Base-by-base conservation (phyloP, 1,140 invertebrate genomes). In the Diabrotica undecimpunctata region DNA sequence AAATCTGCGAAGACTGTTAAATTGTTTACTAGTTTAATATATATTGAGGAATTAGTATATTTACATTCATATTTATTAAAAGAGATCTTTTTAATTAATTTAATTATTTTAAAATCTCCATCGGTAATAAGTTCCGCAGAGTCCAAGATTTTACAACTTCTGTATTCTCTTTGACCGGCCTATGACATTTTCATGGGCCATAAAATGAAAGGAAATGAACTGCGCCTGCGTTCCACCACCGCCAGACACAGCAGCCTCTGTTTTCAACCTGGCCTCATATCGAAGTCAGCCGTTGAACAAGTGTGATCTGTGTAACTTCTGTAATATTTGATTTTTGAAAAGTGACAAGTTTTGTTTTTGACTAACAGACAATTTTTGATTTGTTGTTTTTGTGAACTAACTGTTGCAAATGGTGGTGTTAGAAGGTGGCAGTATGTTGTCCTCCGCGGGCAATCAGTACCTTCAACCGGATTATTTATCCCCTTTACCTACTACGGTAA, bases 401-500 rank as follows among this genome's bases (percentile, higher is more conserved):
- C 55, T 35, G 11, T 67, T 66, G 72, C 84, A 88, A 90, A 94
- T 95, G 92, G 92, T 94, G 85, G 92, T 94, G 79, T 86, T 94
- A 81, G 91, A 94, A 87, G 90, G 90, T 82, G 88, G 89, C 83
- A 90, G 88, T 83, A 94, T 94, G 90, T 87, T 94, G 86, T 89
- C 91, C 79, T 86, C 88, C 77, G 90, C 90, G 79, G 90, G 88
- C 74, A 62, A 94, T 84, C 93, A 96, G 84, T 96, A 96, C 81
- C 83, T 96, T 69, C 92, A 94, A 80, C 93, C 93, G 79, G 94
- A 96, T 84, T 95, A 95, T 83, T 84, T 95, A 74, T 91, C 92
- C 71, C 93, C 93, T 74, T 86, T 95, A 80, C 90, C 93, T 74
- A 93, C 92, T 56, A 92, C 93, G 88, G 94, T 95, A 88, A 91